Evolutionary conservation across 64 coral and sea anemone genomes (phyloP).

Genomic region (Anthopleura sola): DNA sequence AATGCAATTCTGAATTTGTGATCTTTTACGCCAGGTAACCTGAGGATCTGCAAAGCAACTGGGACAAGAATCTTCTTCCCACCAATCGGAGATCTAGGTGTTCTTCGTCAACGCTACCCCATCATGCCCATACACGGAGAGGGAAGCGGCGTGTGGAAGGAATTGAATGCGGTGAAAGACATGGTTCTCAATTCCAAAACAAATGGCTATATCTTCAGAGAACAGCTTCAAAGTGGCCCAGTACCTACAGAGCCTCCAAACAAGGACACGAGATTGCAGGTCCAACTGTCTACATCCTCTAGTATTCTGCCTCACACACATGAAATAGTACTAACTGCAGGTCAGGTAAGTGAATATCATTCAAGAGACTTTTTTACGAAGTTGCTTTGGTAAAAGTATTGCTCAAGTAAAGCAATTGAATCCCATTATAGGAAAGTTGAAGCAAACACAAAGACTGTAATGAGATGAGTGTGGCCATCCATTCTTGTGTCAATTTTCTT

Average conservation of each 20-base stretch:
- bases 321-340: background rate
- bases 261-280: background rate
- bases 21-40: constrained; percentile 16
- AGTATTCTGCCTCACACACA: background rate
- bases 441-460: too few relatives aligned
- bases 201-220: constrained; percentile 30
- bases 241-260: background rate
- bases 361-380: too few relatives aligned
- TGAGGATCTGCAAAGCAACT: constrained; percentile 27
- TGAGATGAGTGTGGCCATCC: too few relatives aligned
- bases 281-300: background rate
- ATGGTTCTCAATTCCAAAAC: constrained; percentile 50
- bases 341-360: background rate
- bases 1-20: too few relatives aligned
- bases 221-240: constrained; percentile 15
- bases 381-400: too few relatives aligned
- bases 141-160: constrained; percentile 52
- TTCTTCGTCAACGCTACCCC: constrained; percentile 62
- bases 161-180: constrained; percentile 57
- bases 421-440: too few relatives aligned
- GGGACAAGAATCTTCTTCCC: constrained; percentile 70
- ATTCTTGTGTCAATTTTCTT: too few relatives aligned
- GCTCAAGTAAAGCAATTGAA: too few relatives aligned
- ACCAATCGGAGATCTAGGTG: constrained; percentile 32
- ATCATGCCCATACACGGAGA: constrained; percentile 73